A percentile compares a stretch with the other conserved stretches of the same genome.
These are phyloP conservation scores for Sipha flava DNA, from an alignment of 1,140 invertebrate genomes.

Conservation along the genomic window DNA sequence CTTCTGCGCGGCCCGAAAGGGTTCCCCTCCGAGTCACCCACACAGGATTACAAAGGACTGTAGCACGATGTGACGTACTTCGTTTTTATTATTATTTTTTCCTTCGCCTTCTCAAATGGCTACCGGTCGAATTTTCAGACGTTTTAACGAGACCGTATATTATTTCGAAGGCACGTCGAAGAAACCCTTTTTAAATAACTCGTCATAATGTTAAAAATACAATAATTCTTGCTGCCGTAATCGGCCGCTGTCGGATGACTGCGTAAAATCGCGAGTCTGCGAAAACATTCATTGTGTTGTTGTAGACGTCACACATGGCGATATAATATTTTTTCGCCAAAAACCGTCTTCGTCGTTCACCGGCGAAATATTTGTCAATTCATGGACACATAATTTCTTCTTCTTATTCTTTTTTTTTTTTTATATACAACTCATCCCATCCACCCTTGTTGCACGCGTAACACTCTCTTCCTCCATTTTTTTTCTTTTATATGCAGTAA, in stretches of 20 bases:
- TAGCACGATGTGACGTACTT: not conserved
- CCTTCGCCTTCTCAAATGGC: not conserved
- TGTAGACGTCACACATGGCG: not conserved
- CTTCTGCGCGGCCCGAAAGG: conserved; percentile 13
- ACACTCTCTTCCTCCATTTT: not conserved
- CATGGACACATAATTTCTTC: conserved; percentile 14
- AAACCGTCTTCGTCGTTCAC: not conserved
- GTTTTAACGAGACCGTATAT: conserved; percentile 14
- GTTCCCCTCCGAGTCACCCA: not conserved
- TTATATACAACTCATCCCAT: not conserved
- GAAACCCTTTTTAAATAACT: conserved; percentile 13
- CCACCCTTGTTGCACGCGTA: not conserved
- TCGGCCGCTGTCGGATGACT: conserved; percentile 4
- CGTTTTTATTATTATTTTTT: not conserved
- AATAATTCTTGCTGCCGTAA: not conserved
- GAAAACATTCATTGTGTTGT: not conserved
- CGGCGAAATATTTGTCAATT: conserved; percentile 23
- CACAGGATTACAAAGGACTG: conserved; percentile 2
- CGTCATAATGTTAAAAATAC: not conserved
- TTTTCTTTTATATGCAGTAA: not conserved
- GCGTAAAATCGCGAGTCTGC: not conserved
- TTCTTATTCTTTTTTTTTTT: not conserved
- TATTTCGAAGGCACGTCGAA: not conserved
- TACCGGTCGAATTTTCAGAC: not conserved
- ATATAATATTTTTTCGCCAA: not conserved